Evolutionary conservation across 2,888 invertebrate species (phyloP).

Genomic region (Blastobasis adustella): DNA sequence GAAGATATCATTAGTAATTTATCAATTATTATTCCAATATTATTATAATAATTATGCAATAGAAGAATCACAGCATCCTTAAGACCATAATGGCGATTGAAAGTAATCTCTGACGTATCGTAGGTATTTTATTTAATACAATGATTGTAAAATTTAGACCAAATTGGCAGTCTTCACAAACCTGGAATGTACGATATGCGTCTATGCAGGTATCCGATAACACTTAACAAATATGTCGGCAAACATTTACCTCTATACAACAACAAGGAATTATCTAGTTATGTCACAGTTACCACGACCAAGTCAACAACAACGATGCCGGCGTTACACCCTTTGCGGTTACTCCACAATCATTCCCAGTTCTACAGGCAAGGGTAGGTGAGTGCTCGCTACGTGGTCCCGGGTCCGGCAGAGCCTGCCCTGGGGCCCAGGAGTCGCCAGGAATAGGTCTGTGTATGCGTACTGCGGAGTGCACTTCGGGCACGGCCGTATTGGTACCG

Average conservation of each 20-base stretch:
- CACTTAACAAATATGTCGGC: slow-evolving; percentile 64
- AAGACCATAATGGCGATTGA: slow-evolving; percentile 71
- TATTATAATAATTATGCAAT: slow-evolving; percentile 69
- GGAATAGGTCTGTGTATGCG: too few relatives aligned
- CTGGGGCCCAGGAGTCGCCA: too few relatives aligned
- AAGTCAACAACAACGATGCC: slow-evolving; percentile 52
- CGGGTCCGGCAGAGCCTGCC: too few relatives aligned
- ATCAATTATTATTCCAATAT: slow-evolving; percentile 46
- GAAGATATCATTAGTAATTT: slow-evolving; percentile 50
- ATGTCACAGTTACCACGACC: slow-evolving; percentile 39
- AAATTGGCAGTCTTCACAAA: slow-evolving; percentile 75
- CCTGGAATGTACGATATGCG: slow-evolving; percentile 75
- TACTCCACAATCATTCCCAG: too few relatives aligned
- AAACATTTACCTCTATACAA: slow-evolving; percentile 66
- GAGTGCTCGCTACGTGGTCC: too few relatives aligned
- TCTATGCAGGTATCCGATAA: slow-evolving; percentile 72
- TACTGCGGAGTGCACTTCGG: too few relatives aligned
- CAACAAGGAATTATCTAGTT: slow-evolving; percentile 64
- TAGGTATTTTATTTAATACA: slow-evolving; percentile 62
- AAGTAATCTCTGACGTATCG: slow-evolving; percentile 71
- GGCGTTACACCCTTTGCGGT: slow-evolving; percentile 10
- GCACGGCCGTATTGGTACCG: too few relatives aligned
- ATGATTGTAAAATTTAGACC: slow-evolving; percentile 74
- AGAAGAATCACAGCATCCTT: slow-evolving; percentile 75
- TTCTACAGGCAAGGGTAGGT: too few relatives aligned